Evolutionary conservation across 2,113 vertebrate genomes (phyloP).

Genomic region (Sigmodon hispidus): DNA sequence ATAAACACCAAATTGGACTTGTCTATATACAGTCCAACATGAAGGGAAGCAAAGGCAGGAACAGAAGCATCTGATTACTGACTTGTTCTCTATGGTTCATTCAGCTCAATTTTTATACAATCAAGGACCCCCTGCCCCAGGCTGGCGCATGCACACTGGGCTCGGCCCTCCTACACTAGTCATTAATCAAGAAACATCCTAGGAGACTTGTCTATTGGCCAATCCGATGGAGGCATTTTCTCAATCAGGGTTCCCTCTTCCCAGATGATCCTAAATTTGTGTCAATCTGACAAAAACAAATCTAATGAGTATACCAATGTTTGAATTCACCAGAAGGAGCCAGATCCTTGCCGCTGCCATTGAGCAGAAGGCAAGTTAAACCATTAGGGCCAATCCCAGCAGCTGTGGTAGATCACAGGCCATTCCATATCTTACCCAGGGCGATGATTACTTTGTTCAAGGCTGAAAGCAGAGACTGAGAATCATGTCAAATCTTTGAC

Average conservation of each 20-base stretch:
- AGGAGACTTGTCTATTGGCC: not conserved
- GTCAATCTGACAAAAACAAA: not conserved
- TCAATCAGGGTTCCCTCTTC: not conserved
- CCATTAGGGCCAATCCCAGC: not conserved
- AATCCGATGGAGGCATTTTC: not conserved
- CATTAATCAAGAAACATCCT: not conserved
- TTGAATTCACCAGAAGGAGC: constrained; percentile 35
- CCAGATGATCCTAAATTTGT: not conserved
- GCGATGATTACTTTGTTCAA: rapidly evolving
- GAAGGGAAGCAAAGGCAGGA: not conserved
- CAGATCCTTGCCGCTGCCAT: not conserved
- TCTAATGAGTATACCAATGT: not conserved
- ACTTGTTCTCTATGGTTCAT: not conserved
- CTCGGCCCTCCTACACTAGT: not conserved
- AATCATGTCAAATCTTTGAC: not conserved
- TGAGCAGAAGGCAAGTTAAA: not conserved
- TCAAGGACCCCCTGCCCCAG: not conserved
- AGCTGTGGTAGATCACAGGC: not conserved
- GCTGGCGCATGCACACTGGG: not conserved
- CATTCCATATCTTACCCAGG: not conserved
- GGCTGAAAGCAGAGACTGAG: not conserved
- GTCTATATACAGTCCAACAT: not conserved
- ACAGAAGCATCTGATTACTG: not conserved
- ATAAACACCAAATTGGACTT: not conserved
- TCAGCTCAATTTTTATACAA: not conserved